Base-by-base conservation (phyloP, 2,113 vertebrate species). In the Malurus elegans region DNA sequence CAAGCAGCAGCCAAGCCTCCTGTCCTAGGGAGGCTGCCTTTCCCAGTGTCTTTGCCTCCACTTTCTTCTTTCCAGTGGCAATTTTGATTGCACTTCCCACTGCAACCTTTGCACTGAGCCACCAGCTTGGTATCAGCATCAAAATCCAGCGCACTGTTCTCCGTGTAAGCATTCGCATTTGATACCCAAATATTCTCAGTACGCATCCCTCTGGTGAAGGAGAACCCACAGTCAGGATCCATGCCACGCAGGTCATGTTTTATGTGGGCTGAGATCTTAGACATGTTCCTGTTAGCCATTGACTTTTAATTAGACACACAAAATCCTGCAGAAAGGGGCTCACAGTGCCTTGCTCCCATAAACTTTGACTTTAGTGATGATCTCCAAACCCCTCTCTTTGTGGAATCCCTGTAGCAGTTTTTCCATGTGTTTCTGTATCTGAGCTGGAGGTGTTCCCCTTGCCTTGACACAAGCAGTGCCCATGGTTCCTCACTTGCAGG, bases 301-400 rank as follows among this genome's bases (percentile, higher is more conserved):
- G 2, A 8, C 40, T 50, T 24, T 26, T n/a, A 36, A 66, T 16
- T 18, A 70, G 64, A 23, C 7, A 8, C 13, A 16, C 13, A 47
- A 17, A 86, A 73, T 60, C 34, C 34, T 48, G 23, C 20, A 76
- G 64, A 67, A 58, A 29, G 45, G 28, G 32, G 21, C 24, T 73
- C n/a, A 7, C 2, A 1, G 10, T 34, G 50, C 53, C 12, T 65
- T 32, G 29, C 29, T 88, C 26, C 60, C 1, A 0, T 42, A 34
- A 56, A 51, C 14, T 81, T 44, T 0, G 0, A 17, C 25, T 45
- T 29, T 0, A 42, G 67, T 10, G 4, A 23, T 69, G 4, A n/a
- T 84, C 75, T 84, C 47, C 32, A 73, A 50, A 29, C 19, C 51
- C 24, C 24, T 51, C 4, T 58, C 38, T 34, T 24, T 31, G 21